Conservation (phyloP, 2,888 invertebrate species). For the Anthoptus insignis region DNA sequence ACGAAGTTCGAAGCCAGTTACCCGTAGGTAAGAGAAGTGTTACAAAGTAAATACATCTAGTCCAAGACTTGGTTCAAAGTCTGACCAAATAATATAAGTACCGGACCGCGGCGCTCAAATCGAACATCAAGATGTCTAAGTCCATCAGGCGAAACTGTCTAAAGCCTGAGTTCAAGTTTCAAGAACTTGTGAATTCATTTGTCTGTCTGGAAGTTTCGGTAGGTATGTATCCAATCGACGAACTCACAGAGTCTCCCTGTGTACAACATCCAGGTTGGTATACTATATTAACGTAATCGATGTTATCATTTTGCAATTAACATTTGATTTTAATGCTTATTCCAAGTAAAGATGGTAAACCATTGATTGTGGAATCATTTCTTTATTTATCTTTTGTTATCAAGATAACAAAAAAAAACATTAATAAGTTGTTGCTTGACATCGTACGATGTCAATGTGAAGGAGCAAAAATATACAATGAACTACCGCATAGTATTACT, state of each 20-base stretch:
- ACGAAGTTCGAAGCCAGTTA: neutral
- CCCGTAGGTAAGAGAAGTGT: neutral
- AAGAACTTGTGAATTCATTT: slow-evolving; percentile 80
- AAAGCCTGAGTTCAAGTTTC: slow-evolving; percentile 63
- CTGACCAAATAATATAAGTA: neutral
- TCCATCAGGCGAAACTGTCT: slow-evolving; percentile 66
- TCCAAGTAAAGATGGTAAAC: too few relatives aligned
- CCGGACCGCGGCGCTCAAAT: slow-evolving; percentile 38
- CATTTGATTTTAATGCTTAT: too few relatives aligned
- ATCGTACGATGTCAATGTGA: too few relatives aligned
- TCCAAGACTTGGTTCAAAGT: neutral
- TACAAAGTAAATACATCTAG: neutral
- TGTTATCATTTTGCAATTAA: too few relatives aligned
- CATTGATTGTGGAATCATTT: too few relatives aligned
- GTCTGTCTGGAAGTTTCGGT: slow-evolving; percentile 75
- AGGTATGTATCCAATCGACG: slow-evolving; percentile 54
- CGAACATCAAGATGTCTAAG: slow-evolving; percentile 57
- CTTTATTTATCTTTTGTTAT: too few relatives aligned
- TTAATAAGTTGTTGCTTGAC: too few relatives aligned
- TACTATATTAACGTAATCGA: too few relatives aligned
- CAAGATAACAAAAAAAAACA: too few relatives aligned
- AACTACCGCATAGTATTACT: too few relatives aligned
- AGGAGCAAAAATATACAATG: too few relatives aligned
- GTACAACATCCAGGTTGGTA: too few relatives aligned
- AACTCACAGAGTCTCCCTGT: slow-evolving; percentile 56